These are phyloP conservation scores for Scaptomyza hsui DNA, from an alignment of 1,140 invertebrate genomes.

Conservation along the genomic window DNA sequence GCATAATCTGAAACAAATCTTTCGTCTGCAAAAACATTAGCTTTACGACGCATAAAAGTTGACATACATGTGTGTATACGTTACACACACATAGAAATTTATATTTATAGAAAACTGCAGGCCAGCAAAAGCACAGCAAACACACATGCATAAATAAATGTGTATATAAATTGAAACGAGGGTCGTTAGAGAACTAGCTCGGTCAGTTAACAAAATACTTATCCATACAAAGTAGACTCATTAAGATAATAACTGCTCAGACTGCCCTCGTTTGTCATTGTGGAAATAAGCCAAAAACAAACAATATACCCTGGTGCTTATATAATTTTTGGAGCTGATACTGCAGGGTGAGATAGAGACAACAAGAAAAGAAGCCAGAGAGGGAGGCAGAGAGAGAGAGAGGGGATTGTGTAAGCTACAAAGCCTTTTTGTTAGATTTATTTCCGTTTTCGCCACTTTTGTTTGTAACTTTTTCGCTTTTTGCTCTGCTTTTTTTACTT, in stretches of 20 bases:
- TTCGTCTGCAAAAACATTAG: constrained; percentile 73
- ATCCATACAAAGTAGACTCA: not conserved
- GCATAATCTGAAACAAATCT: constrained; percentile 75
- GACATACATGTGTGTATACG: constrained; percentile 47
- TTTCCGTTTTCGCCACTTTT: constrained; percentile 72
- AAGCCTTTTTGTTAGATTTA: constrained; percentile 80
- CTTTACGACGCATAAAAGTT: constrained; percentile 73
- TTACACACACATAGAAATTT: constrained; percentile 24
- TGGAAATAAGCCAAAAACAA: constrained; percentile 66
- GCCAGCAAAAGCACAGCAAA: constrained; percentile 24
- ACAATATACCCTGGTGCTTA: constrained; percentile 56
- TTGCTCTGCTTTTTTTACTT: constrained; percentile 19
- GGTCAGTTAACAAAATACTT: not conserved
- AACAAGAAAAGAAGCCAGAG: too few species aligned
- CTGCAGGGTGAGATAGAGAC: not conserved
- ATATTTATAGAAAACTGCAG: constrained; percentile 52
- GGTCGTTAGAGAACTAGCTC: not conserved
- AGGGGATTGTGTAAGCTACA: constrained; percentile 36
- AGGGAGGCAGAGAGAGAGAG: not conserved
- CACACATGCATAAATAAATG: constrained; percentile 25
- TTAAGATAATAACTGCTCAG: not conserved
- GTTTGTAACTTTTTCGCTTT: constrained; percentile 61
- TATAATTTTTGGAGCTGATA: constrained; percentile 42
- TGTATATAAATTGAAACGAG: constrained; percentile 13
- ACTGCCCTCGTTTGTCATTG: constrained; percentile 25